Percentiles rank a stretch among this genome's conserved stretches.
Evolutionary conservation across 2,113 vertebrate genomes (phyloP).

Genomic region (Ahaetulla prasina): DNA sequence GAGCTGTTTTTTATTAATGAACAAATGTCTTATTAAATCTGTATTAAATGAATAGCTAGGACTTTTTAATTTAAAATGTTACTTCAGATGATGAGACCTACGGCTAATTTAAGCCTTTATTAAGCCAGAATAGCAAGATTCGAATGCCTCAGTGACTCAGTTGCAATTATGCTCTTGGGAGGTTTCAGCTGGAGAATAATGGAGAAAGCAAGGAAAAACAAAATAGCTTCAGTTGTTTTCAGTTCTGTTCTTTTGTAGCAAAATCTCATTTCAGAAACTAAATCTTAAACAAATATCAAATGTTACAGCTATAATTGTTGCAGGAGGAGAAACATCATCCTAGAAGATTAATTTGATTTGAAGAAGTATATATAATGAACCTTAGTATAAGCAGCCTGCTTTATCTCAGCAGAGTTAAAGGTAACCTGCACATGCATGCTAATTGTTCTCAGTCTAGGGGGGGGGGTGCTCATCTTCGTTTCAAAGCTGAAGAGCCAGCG

Average conservation of each 20-base stretch:
- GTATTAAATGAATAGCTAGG: constrained; percentile 41
- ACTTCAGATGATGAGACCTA: constrained; percentile 38
- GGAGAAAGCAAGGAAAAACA: constrained; percentile 30
- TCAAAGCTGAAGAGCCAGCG: no score
- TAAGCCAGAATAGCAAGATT: not conserved
- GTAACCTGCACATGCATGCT: no score
- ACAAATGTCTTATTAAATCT: constrained; percentile 51
- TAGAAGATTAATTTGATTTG: constrained; percentile 15
- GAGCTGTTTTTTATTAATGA: constrained; percentile 41
- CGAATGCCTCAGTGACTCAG: not conserved
- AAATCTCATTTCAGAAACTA: not conserved
- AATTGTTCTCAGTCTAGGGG: no score
- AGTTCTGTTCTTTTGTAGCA: not conserved
- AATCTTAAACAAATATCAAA: not conserved
- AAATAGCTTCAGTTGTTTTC: not conserved
- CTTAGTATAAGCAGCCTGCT: not conserved
- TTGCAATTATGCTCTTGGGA: constrained; percentile 4
- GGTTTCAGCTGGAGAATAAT: constrained; percentile 22
- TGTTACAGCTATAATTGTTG: constrained; percentile 3
- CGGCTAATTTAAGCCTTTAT: constrained; percentile 40
- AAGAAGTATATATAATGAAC: not conserved
- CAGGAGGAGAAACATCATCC: not conserved
- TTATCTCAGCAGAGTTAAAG: not conserved
- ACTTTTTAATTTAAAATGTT: constrained; percentile 39
- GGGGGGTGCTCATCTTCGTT: no score